Conservation (phyloP, 2,797 vertebrate genomes). For the Peromyscus nudipes region DNA sequence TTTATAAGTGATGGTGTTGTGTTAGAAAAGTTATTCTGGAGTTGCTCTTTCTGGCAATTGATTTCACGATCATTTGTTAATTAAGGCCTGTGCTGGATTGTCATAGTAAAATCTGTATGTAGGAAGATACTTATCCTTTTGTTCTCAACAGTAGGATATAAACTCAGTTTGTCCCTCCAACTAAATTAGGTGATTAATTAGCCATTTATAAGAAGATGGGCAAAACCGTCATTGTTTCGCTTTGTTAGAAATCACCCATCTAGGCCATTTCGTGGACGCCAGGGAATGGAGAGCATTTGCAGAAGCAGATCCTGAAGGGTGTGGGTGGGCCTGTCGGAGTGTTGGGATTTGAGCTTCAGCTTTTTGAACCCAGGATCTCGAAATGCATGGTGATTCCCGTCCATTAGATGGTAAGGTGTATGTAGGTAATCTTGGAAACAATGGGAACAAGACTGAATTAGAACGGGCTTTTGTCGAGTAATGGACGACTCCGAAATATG, state of each 20-base stretch:
- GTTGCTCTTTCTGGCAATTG: slow-evolving; percentile 1
- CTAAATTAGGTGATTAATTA: not conserved
- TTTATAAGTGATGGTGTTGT: not conserved
- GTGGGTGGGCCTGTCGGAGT: too few relatives aligned
- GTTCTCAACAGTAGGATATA: not conserved
- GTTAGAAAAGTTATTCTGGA: slow-evolving; percentile 47
- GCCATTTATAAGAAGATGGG: not conserved
- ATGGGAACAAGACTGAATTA: too few relatives aligned
- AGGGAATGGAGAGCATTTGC: not conserved
- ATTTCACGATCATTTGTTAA: not conserved
- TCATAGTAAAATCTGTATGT: not conserved
- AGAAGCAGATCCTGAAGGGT: not conserved
- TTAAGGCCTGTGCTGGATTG: not conserved
- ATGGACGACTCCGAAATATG: too few relatives aligned
- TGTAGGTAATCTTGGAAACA: too few relatives aligned
- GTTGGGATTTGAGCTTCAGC: too few relatives aligned
- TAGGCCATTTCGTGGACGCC: too few relatives aligned
- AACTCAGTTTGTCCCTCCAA: not conserved
- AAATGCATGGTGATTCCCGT: too few relatives aligned
- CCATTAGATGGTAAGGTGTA: too few relatives aligned
- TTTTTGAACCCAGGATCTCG: too few relatives aligned
- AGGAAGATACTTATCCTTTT: not conserved
- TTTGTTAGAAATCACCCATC: not conserved
- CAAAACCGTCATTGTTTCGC: not conserved
- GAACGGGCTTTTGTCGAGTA: too few relatives aligned